Conservation (phyloP, 2,797 vertebrate genomes). For the Rachycentron canadum region DNA sequence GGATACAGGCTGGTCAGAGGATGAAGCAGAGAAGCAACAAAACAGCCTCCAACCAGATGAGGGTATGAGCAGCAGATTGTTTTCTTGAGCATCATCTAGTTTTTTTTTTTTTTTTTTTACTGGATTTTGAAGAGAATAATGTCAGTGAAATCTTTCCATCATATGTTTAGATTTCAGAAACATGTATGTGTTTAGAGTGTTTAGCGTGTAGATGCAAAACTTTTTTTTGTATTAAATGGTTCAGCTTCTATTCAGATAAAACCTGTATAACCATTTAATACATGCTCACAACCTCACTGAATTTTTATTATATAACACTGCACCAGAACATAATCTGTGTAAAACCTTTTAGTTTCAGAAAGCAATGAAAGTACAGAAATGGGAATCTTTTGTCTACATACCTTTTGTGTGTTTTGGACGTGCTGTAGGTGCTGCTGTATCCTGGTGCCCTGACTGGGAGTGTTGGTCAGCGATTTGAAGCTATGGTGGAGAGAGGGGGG, state of each 20-base stretch:
- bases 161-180: neutral
- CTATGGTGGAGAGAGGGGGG: conserved; percentile 80
- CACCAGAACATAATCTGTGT: neutral
- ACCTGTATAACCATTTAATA: no score
- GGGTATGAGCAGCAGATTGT: conserved; percentile 53
- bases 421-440: conserved; percentile 79
- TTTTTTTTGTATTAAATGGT: neutral
- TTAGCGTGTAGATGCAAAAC: neutral
- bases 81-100: neutral
- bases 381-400: neutral
- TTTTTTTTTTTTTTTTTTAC: neutral
- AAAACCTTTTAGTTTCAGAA: neutral
- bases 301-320: neutral
- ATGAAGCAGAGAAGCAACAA: conserved; percentile 61
- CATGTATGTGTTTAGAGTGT: neutral
- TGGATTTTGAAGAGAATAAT: neutral
- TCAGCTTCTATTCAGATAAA: neutral
- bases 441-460: conserved; percentile 76
- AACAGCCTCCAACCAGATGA: conserved; percentile 62
- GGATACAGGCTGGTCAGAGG: conserved; percentile 71
- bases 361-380: neutral
- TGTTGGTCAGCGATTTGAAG: conserved; percentile 75
- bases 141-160: neutral
- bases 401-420: neutral
- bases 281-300: no score